Conservation (phyloP, 2,888 invertebrate genomes). For the Drosophila longiperda region DNA sequence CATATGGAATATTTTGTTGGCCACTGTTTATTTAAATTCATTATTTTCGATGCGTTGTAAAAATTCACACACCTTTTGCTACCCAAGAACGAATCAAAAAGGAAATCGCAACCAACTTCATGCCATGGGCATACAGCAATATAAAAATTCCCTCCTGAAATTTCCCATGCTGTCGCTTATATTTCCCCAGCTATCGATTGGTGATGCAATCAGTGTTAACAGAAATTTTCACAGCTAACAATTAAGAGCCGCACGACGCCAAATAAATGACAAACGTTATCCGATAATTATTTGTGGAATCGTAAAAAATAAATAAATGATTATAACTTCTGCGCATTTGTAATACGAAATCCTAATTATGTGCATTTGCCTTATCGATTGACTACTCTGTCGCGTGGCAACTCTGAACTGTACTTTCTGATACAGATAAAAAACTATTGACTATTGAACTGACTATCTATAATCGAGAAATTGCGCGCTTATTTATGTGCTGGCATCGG, state of each 20-base stretch:
- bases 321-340: slow-evolving; percentile 21
- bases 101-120: slow-evolving; percentile 82
- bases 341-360: slow-evolving; percentile 48
- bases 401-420: slow-evolving; percentile 77
- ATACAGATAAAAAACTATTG: slow-evolving; percentile 80
- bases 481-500: slow-evolving; percentile 68
- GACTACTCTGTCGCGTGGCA: slow-evolving; percentile 75
- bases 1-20: slow-evolving; percentile 13
- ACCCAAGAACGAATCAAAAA: slow-evolving; percentile 84
- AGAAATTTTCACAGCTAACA: slow-evolving; percentile 47
- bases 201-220: slow-evolving; percentile 75
- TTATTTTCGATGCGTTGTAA: slow-evolving; percentile 39
- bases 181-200: slow-evolving; percentile 78
- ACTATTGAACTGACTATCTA: slow-evolving; percentile 80
- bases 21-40: slow-evolving; percentile 26
- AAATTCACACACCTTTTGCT: slow-evolving; percentile 81
- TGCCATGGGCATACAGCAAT: slow-evolving; percentile 40
- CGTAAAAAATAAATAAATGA: slow-evolving; percentile 13
- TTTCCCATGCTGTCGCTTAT: slow-evolving; percentile 45
- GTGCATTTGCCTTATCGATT: slow-evolving; percentile 72
- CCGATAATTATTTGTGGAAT: slow-evolving; percentile 3
- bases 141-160: slow-evolving; percentile 53
- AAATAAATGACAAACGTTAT: slow-evolving; percentile 32
- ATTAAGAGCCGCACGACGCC: slow-evolving; percentile 40
- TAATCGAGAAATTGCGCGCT: slow-evolving; percentile 81